Evolutionary conservation across 2,888 invertebrate species (phyloP), one percentile per base, ranked within the genome.

Genomic region (Leucania comma): DNA sequence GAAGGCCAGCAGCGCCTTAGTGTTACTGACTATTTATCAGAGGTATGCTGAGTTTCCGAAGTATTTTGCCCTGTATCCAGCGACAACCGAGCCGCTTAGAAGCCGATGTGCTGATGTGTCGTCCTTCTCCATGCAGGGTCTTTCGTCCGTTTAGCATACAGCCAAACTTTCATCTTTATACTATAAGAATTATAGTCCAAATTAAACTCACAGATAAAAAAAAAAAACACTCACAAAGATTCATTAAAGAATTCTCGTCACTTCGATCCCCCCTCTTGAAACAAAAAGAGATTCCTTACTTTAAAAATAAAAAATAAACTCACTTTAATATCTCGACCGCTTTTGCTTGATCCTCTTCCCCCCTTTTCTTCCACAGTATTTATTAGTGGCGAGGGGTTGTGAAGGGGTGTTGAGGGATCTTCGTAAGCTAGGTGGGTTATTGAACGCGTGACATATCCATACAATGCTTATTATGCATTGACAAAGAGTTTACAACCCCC

Each of bases 381-480:
- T 26, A 32, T 22, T 22, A 20, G 48, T 24, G 20, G 4, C 22
- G 51, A 64, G 70, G 75, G 68, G 72, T 63, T 58, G 2, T 35
- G 66, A n/a, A 66, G 76, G 65, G 48, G 59, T 5, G 20, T n/a
- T 58, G 35, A 51, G 53, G 61, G 78, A 32, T 83, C 81, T 62
- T 26, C 38, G 32, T 12, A 22, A 2, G 29, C 22, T 84, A 78
- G 83, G 68, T 63, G 50, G 68, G 67, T 24, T 74, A 54, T 29
- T 35, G 66, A 70, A 64, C 63, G 72, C 92, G 91, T 92, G 92
- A 89, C 89, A 90, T 84, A 87, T 72, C 78, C 83, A 73, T 86
- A 92, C 90, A 92, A 91, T 89, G 89, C 88, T 90, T 91, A 91
- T 92, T 92, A 91, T 91, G 78, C 67, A 57, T 70, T 80, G 83